Evolutionary conservation across 2,113 vertebrate genomes (phyloP).

Genomic region (Peromyscus polionotus): DNA sequence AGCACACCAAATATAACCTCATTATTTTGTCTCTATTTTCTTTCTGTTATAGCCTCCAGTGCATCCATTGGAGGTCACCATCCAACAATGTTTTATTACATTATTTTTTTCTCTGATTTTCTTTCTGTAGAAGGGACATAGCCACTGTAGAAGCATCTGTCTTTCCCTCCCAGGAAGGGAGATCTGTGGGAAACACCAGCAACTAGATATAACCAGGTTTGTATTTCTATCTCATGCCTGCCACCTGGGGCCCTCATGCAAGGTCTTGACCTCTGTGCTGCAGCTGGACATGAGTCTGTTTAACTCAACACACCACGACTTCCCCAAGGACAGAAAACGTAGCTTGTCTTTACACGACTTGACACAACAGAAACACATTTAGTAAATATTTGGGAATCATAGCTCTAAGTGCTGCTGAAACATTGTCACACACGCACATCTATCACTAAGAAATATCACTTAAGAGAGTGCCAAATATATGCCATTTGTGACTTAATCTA

Average conservation of each 20-base stretch:
- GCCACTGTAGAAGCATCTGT: background rate
- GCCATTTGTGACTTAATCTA: background rate
- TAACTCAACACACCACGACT: background rate
- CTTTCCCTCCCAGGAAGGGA: background rate
- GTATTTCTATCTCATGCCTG: background rate
- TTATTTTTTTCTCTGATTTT: background rate
- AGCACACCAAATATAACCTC: background rate
- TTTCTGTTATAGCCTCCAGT: background rate
- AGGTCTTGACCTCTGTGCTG: conserved; percentile 45
- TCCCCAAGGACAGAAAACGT: background rate
- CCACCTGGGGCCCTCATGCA: background rate
- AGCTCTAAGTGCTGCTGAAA: conserved; percentile 52
- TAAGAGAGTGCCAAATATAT: background rate
- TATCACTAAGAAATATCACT: conserved; percentile 28
- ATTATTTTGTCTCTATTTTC: background rate
- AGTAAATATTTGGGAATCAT: conserved; percentile 54
- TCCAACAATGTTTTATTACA: background rate
- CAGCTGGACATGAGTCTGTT: background rate
- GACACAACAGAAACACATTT: background rate
- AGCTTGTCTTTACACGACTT: conserved; percentile 16
- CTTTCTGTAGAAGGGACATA: background rate
- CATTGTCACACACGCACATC: background rate
- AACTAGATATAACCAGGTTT: background rate
- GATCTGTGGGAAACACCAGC: background rate
- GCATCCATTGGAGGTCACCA: background rate